phyloP scores from a whole-genome alignment of 2,797 vertebrate genomes.

The Spheniscus humboldti region DNA sequence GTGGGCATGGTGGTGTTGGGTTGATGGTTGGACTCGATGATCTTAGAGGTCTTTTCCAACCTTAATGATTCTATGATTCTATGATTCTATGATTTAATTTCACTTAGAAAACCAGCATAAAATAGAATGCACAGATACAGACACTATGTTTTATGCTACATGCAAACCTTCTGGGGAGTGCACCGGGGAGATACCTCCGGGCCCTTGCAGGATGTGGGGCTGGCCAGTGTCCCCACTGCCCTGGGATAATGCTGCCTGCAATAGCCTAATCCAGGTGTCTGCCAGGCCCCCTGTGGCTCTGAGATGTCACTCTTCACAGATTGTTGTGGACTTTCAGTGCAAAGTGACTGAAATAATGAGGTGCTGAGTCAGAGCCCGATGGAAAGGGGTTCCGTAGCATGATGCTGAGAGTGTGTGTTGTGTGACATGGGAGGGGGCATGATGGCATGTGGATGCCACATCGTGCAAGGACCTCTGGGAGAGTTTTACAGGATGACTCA shows the following conservation, averaged over 20 bases:
- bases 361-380: not conserved
- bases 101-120: not conserved
- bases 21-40: too few relatives aligned
- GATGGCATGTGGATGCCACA: not conserved
- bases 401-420: not conserved
- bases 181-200: not conserved
- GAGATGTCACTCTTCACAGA: not conserved
- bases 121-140: not conserved
- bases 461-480: not conserved
- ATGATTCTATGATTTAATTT: not conserved
- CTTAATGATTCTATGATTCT: too few relatives aligned
- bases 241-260: not conserved
- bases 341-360: not conserved
- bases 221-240: not conserved
- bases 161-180: not conserved
- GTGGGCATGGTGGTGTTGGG: too few relatives aligned
- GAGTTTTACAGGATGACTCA: not conserved
- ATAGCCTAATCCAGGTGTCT: not conserved
- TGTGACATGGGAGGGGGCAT: not conserved
- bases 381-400: not conserved
- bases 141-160: rapidly evolving
- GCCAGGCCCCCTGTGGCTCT: not conserved
- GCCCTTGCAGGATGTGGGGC: not conserved
- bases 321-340: not conserved
- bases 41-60: too few relatives aligned